Conservation (phyloP, 1,140 invertebrate genomes). For the Sesamia nonagrioides region DNA sequence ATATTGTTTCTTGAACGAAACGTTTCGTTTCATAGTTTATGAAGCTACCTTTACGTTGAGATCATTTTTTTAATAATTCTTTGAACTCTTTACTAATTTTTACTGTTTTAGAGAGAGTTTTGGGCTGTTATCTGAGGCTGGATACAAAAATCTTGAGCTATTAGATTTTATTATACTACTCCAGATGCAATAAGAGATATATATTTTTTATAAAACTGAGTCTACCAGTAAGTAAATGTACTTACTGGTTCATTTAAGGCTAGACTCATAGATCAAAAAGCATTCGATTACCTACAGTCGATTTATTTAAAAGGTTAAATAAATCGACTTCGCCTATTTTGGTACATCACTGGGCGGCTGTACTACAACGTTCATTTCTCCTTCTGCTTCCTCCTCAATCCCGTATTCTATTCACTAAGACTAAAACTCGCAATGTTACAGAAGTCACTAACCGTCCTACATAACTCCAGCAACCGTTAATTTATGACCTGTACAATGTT, state of each 20-base stretch:
- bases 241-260: no score
- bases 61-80: background rate
- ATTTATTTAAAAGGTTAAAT: no score
- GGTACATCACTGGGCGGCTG: no score
- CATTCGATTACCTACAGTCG: no score
- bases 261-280: no score
- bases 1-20: constrained; percentile 48
- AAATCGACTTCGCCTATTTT: no score
- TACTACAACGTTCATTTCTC: no score
- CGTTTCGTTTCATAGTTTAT: constrained; percentile 39
- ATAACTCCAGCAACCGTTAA: background rate
- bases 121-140: background rate
- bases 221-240: no score
- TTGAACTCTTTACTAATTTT: background rate
- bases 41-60: constrained; percentile 13
- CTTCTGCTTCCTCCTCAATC: background rate
- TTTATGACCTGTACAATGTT: constrained; percentile 10
- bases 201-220: no score
- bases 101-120: background rate
- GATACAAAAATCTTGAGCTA: no score
- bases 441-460: background rate
- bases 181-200: no score
- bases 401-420: background rate
- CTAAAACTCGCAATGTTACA: background rate
- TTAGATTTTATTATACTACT: no score